Percentiles rank a stretch among this genome's conserved stretches.
Evolutionary conservation across 2,888 invertebrate genomes (phyloP).

Genomic region (Aradus depressus): DNA sequence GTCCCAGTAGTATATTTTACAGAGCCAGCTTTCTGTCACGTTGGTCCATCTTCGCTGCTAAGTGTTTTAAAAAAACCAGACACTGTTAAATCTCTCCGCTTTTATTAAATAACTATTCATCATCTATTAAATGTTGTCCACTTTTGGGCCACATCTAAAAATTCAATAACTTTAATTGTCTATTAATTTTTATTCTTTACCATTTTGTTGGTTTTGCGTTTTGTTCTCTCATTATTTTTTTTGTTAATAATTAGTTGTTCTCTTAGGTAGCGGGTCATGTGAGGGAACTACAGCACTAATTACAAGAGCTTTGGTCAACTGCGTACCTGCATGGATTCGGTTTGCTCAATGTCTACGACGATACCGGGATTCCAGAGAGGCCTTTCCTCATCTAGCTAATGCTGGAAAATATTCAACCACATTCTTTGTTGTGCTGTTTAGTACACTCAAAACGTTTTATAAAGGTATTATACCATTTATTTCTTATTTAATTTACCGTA

Average conservation of each 20-base stretch:
- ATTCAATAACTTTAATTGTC: background rate
- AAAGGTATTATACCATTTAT: constrained; percentile 35
- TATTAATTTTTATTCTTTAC: background rate
- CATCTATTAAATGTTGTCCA: no score
- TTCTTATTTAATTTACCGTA: background rate
- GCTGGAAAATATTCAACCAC: constrained; percentile 70
- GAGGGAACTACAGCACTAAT: constrained; percentile 42
- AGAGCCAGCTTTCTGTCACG: no score
- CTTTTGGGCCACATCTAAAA: no score
- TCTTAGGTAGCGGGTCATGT: constrained; percentile 25
- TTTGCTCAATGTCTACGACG: constrained; percentile 76
- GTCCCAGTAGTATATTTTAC: no score
- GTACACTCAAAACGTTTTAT: constrained; percentile 33
- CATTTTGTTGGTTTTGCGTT: background rate
- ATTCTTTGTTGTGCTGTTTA: constrained; percentile 56
- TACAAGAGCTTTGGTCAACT: constrained; percentile 54
- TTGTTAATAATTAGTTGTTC: background rate
- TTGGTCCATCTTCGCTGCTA: no score
- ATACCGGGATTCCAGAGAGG: constrained; percentile 65
- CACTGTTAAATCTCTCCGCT: no score
- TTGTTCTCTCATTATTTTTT: background rate
- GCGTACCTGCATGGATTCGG: constrained; percentile 74
- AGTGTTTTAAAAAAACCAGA: no score
- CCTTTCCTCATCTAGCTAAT: constrained; percentile 72
- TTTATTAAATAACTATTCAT: no score